These are phyloP conservation scores for Pelecanoides urinatrix DNA, from an alignment of 2,113 vertebrate species.

Conservation along the genomic window DNA sequence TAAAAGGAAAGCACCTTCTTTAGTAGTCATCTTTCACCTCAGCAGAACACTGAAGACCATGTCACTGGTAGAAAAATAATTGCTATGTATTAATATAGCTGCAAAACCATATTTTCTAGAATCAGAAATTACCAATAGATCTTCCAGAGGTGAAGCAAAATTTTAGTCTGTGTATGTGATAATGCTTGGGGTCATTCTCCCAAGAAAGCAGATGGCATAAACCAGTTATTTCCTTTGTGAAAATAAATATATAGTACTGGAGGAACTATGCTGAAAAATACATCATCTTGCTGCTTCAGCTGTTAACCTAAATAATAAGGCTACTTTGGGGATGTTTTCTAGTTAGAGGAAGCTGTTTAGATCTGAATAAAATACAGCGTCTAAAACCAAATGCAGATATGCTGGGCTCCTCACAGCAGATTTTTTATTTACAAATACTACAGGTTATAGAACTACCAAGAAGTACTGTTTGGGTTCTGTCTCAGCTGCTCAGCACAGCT, in stretches of 20 bases:
- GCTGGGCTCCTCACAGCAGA: not conserved
- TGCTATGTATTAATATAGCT: not conserved
- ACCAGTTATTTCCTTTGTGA: not conserved
- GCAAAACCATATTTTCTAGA: not conserved
- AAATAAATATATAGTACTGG: not conserved
- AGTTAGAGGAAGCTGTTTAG: not conserved
- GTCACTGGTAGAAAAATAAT: not conserved
- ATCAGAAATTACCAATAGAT: not conserved
- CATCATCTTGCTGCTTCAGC: not conserved
- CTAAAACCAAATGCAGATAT: not conserved
- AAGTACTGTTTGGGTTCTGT: not conserved
- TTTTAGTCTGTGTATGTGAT: not conserved
- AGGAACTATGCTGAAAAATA: not conserved
- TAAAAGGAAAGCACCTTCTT: not conserved
- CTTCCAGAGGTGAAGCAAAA: not conserved
- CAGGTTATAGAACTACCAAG: not conserved
- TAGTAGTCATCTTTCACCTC: not conserved
- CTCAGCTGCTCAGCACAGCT: not conserved
- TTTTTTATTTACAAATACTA: not conserved
- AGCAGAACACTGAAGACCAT: not conserved
- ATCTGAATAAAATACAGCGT: not conserved
- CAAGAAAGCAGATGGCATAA: not conserved
- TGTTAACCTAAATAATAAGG: not conserved
- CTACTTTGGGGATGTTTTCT: not conserved
- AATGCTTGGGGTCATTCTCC: not conserved